A percentile compares a stretch with the other conserved stretches of the same genome.
Evolutionary conservation across 2,113 vertebrate genomes (phyloP).

Genomic region (Ptilonorhynchus violaceus): DNA sequence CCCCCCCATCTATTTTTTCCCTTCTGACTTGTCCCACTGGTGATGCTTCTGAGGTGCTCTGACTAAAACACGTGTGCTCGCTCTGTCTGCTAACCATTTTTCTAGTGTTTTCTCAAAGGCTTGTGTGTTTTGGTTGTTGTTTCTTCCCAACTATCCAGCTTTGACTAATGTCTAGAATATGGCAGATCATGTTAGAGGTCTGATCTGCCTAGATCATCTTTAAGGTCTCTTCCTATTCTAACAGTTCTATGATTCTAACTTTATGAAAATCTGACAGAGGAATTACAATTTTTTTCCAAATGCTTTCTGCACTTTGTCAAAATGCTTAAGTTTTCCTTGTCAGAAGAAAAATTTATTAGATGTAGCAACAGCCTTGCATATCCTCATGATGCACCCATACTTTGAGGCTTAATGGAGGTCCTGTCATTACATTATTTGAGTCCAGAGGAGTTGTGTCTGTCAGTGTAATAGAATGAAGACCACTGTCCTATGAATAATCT

Average conservation of each 20-base stretch:
- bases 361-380: background rate
- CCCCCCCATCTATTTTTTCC: rapidly evolving
- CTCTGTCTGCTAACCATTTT: background rate
- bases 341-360: background rate
- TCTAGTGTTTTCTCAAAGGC: background rate
- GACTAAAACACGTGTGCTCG: background rate
- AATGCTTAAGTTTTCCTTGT: background rate
- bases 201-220: background rate
- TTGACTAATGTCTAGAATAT: background rate
- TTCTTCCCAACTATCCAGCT: background rate
- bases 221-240: background rate
- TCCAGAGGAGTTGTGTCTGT: background rate
- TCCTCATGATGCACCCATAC: background rate
- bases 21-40: background rate
- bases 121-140: background rate
- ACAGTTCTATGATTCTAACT: background rate
- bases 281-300: background rate
- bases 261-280: background rate
- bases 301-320: background rate
- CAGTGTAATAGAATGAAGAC: background rate
- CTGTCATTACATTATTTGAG: background rate
- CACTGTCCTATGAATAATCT: background rate
- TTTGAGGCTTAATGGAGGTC: background rate
- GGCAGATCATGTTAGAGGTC: too few species aligned
- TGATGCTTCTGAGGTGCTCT: background rate